Base-by-base conservation (phyloP, 1,140 invertebrate species). In the Choristoneura fumiferana region DNA sequence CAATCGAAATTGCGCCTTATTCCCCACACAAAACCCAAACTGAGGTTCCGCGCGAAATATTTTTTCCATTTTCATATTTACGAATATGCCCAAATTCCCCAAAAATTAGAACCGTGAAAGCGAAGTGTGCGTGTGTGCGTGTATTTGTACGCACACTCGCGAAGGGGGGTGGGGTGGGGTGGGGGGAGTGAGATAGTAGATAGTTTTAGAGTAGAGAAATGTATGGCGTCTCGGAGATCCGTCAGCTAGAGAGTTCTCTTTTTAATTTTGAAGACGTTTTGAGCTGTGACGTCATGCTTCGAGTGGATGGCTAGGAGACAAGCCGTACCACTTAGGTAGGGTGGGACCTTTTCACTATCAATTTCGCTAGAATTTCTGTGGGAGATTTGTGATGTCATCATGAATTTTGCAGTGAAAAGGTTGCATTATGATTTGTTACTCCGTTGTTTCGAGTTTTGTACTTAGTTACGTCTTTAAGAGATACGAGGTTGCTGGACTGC, bases 31-130 rank as follows among this genome's bases (percentile, higher is more conserved):
- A 61, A 65, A 75, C 65, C 22, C 38, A 79, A 72, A 85, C 57
- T 80, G 13, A 17, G 9, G 45, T 45, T 62, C 55, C 40, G 59
- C 74, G 78, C 80, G 77, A 84, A 89, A 87, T 87, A 89, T 89
- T 89, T 89, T 89, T 89, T 89, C 86, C 86, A 89, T 89, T 89
- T n/a, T 89, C 85, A 89, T 89, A 89, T 89, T 87, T 89, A 89
- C 85, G 85, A 89, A 89, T 87, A 89, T 89, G 85, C 77, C 85
- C 84, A 87, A 89, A 89, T 89, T 89, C 86, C 84, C 86, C 78
- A 89, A 89, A 89, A 89, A 89, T 87, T 89, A 89, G 86, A 89
- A 89, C 86, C 84, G 86, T 89, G 86, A 89, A 89, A 81, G 85
- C 78, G 69, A 65, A 35, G 61, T 65, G 65, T 63, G 66, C 63